Base-by-base conservation (phyloP, 2,888 invertebrate species). In the Dyspetes luteomarginatus region DNA sequence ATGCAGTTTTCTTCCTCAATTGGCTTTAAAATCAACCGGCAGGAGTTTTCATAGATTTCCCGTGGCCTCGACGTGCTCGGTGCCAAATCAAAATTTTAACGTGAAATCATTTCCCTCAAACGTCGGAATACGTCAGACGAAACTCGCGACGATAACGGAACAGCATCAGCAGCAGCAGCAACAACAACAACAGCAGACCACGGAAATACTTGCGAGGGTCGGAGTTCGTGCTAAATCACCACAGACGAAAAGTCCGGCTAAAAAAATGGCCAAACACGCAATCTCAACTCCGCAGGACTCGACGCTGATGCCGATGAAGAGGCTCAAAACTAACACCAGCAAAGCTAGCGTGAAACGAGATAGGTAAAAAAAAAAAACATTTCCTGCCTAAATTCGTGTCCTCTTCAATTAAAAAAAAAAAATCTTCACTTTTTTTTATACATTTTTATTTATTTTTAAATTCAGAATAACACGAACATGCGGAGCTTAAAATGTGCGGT, bases 261-360 rank as follows among this genome's bases (percentile, higher is more conserved):
- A 84, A 55, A 84, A 85, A 73, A 84, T 85, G 4, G 78, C 84
- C 0, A 86, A 84, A 52, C 84, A 83, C 71, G 84, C 84, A 52
- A 75, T 71, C n/a, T 24, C 64, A 12, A 73, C 52, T 19, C 5
- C 45, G 15, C 50, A 52, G 1, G 55, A 78, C 15, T 60, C 69
- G 28, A 43, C 73, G 28, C 58, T 52, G n/a, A 73, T 52, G 30
- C 78, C 65, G 24, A 19, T 28, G 17, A 83, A 80, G 55, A 84
- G 82, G 62, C 77, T 84, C 22, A 79, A 72, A 78, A 45, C 79
- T 0, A 81, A 52, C 41, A 19, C 73, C 30, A 69, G 73, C 64
- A 81, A 82, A 76, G 75, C 79, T 56, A 77, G 65, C 50, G 43
- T 81, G 3, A 82, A 67, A 30, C 67, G 78, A 12, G 78, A 80